These are phyloP conservation scores for Simalia tracyae DNA, from an alignment of 2,797 vertebrate species.

Conservation along the genomic window DNA sequence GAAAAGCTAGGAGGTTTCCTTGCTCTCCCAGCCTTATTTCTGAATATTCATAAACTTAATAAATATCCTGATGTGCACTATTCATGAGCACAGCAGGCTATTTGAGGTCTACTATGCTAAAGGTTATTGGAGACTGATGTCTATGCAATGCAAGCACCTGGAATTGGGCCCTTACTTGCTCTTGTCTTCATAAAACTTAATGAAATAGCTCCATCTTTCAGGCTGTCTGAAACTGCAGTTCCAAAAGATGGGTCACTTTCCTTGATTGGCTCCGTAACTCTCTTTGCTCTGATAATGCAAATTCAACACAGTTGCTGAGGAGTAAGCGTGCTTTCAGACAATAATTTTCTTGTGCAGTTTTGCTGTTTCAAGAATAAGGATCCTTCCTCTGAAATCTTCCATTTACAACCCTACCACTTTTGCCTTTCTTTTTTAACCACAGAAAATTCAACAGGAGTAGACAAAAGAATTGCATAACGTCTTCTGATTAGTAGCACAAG, in stretches of 20 bases:
- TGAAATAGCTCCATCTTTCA: not conserved
- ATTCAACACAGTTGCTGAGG: not conserved
- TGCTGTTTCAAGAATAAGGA: not conserved
- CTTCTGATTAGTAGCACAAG: not conserved
- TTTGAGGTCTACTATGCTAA: not conserved
- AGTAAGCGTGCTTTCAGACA: not conserved
- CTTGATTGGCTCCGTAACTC: not conserved
- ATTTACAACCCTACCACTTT: not conserved
- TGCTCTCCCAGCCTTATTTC: not conserved
- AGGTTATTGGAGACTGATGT: not conserved
- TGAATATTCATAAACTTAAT: conserved; percentile 20
- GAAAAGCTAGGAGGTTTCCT: not conserved
- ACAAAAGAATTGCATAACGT: not conserved
- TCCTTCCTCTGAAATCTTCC: not conserved
- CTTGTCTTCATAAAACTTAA: not conserved
- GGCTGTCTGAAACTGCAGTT: not conserved
- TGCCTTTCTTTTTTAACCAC: not conserved
- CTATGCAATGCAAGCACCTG: not conserved
- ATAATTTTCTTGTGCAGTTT: not conserved
- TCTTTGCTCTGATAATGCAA: not conserved
- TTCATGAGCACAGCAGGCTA: not conserved
- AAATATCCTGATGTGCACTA: not conserved
- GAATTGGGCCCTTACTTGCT: not conserved
- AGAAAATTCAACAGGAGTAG: not conserved
- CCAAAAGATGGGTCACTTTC: not conserved